These are phyloP conservation scores for Mugil cephalus DNA, from an alignment of 2,113 vertebrate species.

Conservation along the genomic window DNA sequence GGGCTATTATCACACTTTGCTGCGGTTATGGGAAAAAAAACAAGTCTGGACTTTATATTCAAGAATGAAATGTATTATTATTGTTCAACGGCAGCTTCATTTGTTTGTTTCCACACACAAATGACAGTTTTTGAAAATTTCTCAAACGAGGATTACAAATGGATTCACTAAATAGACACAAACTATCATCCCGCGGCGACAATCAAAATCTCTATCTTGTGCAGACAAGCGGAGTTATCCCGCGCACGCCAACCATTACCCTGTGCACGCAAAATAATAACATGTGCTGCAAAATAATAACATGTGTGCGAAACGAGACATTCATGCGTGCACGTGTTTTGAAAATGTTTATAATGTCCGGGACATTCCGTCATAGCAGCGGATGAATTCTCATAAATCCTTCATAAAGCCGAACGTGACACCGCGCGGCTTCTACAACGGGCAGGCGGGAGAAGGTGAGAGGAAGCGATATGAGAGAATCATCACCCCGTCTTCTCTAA, in stretches of 20 bases:
- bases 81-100: no score
- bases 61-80: no score
- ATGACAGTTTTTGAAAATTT: not conserved
- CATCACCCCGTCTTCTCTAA: conserved; percentile 37
- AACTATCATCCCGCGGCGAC: not conserved
- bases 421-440: conserved; percentile 4
- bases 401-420: not conserved
- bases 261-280: not conserved
- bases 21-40: not conserved
- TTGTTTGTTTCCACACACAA: not conserved
- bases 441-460: not conserved
- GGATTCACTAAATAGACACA: not conserved
- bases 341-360: no score
- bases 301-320: no score
- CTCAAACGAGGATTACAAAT: not conserved
- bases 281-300: no score
- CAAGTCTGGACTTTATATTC: not conserved
- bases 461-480: conserved; percentile 6
- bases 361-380: no score
- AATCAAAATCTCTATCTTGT: not conserved
- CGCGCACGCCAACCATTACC: not conserved
- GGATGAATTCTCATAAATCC: not conserved
- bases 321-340: no score
- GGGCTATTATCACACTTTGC: not conserved
- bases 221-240: not conserved